Base-by-base conservation (phyloP, 2,113 vertebrate species). In the Ptychochromis oligacanthus region DNA sequence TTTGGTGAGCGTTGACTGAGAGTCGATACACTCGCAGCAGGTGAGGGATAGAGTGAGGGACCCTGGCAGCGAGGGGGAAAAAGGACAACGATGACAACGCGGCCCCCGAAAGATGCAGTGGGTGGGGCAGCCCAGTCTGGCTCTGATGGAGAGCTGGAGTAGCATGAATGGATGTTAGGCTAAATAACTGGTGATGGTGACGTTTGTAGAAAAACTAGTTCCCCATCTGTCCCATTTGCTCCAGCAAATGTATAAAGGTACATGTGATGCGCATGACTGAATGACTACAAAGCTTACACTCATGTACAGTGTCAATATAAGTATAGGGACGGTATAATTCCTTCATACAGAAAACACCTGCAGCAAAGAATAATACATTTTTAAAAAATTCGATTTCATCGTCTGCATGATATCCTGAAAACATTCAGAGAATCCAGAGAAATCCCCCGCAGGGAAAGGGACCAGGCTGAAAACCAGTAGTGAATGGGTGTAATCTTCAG, bases 1-100 rank as follows among this genome's bases (percentile, higher is more conserved):
- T 95, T 95, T 95, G 89, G 82, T 76, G 20, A 79, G 80, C 43
- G 34, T 52, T 89, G 90, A 89, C 93, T 91, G 90, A 91, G 92
- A 91, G 92, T 95, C 82, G 77, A 94, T 94, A 84, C 46, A 28
- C 83, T 24, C 43, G 26, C 64, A 80, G 77, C 57, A 72, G 87
- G 88, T 85, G 87, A 85, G 88, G 91, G 83, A 94, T 92, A 49
- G 91, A 90, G 80, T 59, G 80, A 92, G 79, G 77, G 75, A 62
- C 81, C 70, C 58, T 89, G 89, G 83, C 87, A 86, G 80, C 2
- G 60, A 52, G 62, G 58, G 14, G 49, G 52, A n/a, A 13, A 38
- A 87, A 34, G 31, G 74, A 60, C 24, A 78, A 76, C 14, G 81
- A 83, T 43, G 77, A 79, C 88, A 85, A 34, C 54, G 54, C 7